A percentile compares a stretch with the other conserved stretches of the same genome.
These are phyloP conservation scores for Mesembrinibis cayennensis DNA, from an alignment of 2,113 vertebrate species.

Conservation along the genomic window DNA sequence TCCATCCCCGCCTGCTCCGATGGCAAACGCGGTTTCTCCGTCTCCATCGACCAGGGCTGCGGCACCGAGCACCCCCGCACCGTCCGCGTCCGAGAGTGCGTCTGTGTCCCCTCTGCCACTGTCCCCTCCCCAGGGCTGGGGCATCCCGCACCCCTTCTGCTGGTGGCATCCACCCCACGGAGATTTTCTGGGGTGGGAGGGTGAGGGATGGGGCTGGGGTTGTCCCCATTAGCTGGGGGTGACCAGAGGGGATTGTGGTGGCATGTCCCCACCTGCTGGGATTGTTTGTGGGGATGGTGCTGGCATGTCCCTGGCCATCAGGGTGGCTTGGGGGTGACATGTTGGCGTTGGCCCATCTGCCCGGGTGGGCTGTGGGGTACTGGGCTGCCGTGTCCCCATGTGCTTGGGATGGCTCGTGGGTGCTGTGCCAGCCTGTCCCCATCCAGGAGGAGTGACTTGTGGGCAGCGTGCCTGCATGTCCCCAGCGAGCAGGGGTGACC, in stretches of 20 bases:
- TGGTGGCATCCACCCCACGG: neutral
- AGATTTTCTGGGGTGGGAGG: neutral
- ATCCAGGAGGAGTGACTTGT: neutral
- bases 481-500: neutral
- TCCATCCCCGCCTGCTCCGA: conserved; percentile 91
- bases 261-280: rapidly evolving
- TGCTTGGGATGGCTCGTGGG: neutral
- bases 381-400: rapidly evolving
- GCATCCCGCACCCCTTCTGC: rapidly evolving
- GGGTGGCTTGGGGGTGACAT: neutral
- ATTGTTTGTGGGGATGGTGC: neutral
- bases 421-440: neutral
- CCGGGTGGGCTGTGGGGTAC: neutral
- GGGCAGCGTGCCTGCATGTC: neutral
- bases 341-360: rapidly evolving
- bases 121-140: neutral
- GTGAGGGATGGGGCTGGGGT: neutral
- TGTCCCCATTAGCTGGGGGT: neutral
- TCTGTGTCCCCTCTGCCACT: neutral
- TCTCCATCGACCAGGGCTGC: conserved; percentile 87
- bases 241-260: rapidly evolving
- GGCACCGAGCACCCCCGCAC: conserved; percentile 83
- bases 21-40: conserved; percentile 89
- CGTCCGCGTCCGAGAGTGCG: conserved; percentile 92
- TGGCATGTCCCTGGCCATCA: neutral